Evolutionary conservation across 2,888 invertebrate species (phyloP).

Genomic region (Digitonthophagus gazella): DNA sequence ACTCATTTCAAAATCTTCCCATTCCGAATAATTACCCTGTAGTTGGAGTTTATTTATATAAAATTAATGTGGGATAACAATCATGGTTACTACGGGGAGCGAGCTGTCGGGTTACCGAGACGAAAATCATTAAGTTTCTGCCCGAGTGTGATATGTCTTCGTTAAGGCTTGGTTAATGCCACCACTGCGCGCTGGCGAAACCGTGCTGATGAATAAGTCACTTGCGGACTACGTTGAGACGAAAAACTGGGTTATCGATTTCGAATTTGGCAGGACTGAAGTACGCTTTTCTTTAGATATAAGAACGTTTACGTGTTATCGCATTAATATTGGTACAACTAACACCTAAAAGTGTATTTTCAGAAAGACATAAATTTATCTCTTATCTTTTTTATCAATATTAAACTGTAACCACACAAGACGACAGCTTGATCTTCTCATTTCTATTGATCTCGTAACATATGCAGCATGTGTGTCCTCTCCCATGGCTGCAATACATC

Average conservation of each 20-base stretch:
- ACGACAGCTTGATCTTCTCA: neutral
- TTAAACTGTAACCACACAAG: no score
- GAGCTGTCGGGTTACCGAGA: no score
- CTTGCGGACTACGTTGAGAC: neutral
- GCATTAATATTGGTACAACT: neutral
- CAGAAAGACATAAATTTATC: no score
- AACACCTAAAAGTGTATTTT: no score
- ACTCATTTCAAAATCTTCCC: no score
- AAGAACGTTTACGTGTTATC: neutral
- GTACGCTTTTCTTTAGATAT: neutral
- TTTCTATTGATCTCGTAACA: neutral
- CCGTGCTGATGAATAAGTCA: slow-evolving; percentile 7
- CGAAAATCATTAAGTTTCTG: neutral
- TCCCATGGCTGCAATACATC: neutral
- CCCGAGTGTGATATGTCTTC: neutral
- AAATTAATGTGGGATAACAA: no score
- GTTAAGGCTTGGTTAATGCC: neutral
- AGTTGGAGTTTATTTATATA: no score
- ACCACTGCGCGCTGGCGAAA: neutral
- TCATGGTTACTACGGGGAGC: no score
- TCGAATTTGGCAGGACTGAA: neutral
- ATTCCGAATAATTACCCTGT: no score
- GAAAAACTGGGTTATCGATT: slow-evolving; percentile 15
- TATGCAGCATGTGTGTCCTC: neutral
- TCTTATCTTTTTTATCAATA: no score